Evolutionary conservation across 2,797 vertebrate species (phyloP).

Genomic region (Melanotaenia nigrans): DNA sequence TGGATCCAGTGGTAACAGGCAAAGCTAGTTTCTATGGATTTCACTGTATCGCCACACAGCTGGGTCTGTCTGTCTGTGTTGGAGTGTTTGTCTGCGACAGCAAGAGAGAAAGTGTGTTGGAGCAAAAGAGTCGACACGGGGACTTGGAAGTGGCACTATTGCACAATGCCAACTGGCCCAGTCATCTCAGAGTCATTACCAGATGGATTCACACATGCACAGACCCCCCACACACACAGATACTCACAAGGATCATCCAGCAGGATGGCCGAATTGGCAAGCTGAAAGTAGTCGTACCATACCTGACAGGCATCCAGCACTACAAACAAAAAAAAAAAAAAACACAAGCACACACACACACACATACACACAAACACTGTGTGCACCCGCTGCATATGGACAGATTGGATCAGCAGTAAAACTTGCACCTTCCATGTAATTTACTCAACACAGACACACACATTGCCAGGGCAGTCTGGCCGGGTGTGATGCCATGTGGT

Average conservation of each 20-base stretch:
- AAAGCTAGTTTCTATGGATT: conserved; percentile 44
- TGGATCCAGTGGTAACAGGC: conserved; percentile 27
- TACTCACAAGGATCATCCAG: conserved; percentile 19
- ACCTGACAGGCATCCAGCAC: conserved; percentile 53
- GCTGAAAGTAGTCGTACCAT: conserved; percentile 15
- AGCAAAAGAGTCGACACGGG: conserved; percentile 53
- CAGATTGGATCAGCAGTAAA: conserved; percentile 45
- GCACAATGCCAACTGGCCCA: conserved; percentile 69
- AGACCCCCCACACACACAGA: conserved; percentile 17
- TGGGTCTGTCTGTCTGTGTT: conserved; percentile 18
- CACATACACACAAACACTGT: conserved; percentile 5
- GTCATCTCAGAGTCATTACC: conserved; percentile 68
- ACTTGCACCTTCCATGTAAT: conserved; percentile 42
- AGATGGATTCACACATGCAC: conserved; percentile 66
- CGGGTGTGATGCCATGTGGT: conserved; percentile 47
- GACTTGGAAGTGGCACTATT: conserved; percentile 63
- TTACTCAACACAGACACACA: conserved; percentile 28
- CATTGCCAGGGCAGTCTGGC: conserved; percentile 32
- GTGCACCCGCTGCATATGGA: conserved; percentile 16
- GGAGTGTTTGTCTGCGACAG: conserved; percentile 28
- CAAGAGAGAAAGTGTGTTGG: conserved; percentile 1
- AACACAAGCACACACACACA: conserved; percentile 11
- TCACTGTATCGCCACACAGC: conserved; percentile 34
- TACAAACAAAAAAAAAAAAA: conserved; percentile 8
- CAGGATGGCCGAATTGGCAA: conserved; percentile 33